Evolutionary conservation across 2,888 invertebrate species (phyloP).

Genomic region (Oligia fasciuncula): DNA sequence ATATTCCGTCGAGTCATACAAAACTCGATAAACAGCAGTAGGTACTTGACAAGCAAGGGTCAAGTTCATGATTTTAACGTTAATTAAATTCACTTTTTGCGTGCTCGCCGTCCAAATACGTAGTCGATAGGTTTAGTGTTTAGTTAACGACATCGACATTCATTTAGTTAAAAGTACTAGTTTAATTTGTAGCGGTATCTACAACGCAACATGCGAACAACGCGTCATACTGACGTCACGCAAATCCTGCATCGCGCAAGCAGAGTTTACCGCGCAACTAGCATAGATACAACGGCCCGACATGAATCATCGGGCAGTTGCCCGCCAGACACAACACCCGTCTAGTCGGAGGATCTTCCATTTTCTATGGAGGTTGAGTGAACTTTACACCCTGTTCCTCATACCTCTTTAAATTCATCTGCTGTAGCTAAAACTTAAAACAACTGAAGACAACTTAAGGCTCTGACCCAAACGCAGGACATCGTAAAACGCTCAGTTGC

Average conservation of each 20-base stretch:
- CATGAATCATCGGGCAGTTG: no score
- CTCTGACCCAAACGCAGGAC: background rate
- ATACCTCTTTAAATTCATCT: background rate
- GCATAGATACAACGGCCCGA: no score
- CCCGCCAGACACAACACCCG: no score
- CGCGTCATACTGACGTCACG: no score
- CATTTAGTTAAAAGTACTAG: background rate
- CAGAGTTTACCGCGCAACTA: no score
- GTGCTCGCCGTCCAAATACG: constrained; percentile 16
- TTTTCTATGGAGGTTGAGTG: no score
- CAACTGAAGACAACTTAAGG: background rate
- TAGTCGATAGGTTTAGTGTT: constrained; percentile 25
- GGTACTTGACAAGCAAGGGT: constrained; percentile 32
- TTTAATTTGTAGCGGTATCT: background rate
- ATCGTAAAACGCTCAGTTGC: background rate
- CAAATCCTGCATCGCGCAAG: no score
- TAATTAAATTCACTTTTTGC: constrained; percentile 54
- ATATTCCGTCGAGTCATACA: constrained; percentile 46
- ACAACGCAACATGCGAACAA: no score
- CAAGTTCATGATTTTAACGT: constrained; percentile 58
- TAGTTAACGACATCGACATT: constrained; percentile 38
- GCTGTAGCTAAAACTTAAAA: background rate
- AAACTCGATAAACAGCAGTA: constrained; percentile 37
- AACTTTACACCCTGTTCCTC: no score
- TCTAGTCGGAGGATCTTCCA: no score